phyloP scores from a whole-genome alignment of 2,797 vertebrate genomes.

The Mormyrops boulengeri region DNA sequence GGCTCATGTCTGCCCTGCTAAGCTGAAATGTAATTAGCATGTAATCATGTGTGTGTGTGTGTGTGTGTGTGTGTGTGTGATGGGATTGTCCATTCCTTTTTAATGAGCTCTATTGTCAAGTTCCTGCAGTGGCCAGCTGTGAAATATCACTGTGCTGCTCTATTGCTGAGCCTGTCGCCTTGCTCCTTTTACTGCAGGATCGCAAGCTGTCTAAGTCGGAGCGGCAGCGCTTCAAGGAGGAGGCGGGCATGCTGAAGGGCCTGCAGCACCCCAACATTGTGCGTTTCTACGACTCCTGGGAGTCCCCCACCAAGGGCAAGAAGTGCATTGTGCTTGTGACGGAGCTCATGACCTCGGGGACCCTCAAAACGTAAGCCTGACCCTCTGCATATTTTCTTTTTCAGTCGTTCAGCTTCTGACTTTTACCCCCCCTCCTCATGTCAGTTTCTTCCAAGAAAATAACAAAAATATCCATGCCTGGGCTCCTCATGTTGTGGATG shows the following conservation, averaged over 20 bases:
- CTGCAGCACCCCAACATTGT: conserved; percentile 99
- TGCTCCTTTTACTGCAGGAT: conserved; percentile 60
- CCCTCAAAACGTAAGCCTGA: conserved; percentile 89
- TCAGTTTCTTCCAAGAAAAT: neutral
- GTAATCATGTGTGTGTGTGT: neutral
- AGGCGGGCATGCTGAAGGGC: conserved; percentile 96
- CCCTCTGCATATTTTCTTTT: conserved; percentile 24
- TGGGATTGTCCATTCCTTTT: neutral
- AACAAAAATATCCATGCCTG: neutral
- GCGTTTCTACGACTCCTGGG: conserved; percentile 99
- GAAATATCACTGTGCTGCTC: neutral
- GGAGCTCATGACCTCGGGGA: conserved; percentile 97
- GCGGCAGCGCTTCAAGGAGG: conserved; percentile 95
- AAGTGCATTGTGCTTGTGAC: conserved; percentile 98
- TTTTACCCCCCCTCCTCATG: neutral
- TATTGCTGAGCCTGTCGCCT: neutral
- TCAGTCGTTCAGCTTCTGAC: neutral
- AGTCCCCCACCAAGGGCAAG: conserved; percentile 92
- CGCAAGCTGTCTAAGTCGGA: conserved; percentile 94
- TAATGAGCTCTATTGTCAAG: neutral
- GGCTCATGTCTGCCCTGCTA: neutral
- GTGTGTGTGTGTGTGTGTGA: neutral
- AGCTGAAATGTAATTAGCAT: neutral
- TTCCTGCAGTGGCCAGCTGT: neutral
- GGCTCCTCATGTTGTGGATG: neutral